Evolutionary conservation across 1,140 invertebrate genomes (phyloP).

Genomic region (Drosophila ironensis): DNA sequence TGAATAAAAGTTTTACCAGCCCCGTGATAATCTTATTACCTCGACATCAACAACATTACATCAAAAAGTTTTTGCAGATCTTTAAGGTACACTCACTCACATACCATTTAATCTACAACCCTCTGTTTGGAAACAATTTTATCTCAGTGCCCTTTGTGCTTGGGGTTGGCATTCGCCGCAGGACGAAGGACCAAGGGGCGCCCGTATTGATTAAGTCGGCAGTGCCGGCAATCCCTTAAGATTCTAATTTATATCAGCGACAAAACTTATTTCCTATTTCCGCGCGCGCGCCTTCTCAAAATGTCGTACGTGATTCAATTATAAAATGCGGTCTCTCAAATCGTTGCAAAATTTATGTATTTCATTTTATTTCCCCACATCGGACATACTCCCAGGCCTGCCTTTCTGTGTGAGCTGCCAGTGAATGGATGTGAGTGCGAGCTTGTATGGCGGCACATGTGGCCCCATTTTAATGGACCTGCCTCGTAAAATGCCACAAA

Average conservation of each 20-base stretch:
- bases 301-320: constrained; percentile 81
- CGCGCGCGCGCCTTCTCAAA: constrained; percentile 53
- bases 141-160: constrained; percentile 16
- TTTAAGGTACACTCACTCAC: too few species aligned
- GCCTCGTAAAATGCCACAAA: constrained; percentile 73
- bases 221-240: constrained; percentile 67
- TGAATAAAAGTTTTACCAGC: too few species aligned
- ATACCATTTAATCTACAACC: too few species aligned
- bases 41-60: too few species aligned
- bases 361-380: constrained; percentile 77
- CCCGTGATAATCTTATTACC: too few species aligned
- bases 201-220: constrained; percentile 65
- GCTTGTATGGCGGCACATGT: constrained; percentile 52
- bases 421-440: constrained; percentile 19
- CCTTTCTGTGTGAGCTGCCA: constrained; percentile 3
- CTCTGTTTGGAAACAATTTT: not conserved
- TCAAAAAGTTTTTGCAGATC: too few species aligned
- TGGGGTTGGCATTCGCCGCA: too few species aligned
- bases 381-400: constrained; percentile 37
- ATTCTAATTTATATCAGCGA: constrained; percentile 80
- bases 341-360: constrained; percentile 82
- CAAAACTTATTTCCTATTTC: constrained; percentile 79
- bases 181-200: not conserved
- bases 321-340: constrained; percentile 82
- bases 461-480: constrained; percentile 75